Base-by-base conservation (phyloP, 1,140 invertebrate genomes). In the Lethocerus indicus region DNA sequence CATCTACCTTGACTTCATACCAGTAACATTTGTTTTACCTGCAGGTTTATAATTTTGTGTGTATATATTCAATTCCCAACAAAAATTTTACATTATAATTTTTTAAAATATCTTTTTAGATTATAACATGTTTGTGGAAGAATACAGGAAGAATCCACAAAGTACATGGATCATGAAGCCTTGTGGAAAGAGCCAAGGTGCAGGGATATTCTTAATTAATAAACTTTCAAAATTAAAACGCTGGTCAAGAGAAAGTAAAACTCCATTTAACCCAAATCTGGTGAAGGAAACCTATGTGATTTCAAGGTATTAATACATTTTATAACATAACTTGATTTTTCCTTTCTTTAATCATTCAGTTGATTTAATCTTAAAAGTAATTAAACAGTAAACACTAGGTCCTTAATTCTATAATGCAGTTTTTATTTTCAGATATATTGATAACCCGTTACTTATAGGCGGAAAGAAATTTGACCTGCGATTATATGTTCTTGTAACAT, bases 101-200 rank as follows among this genome's bases (percentile, higher is more conserved):
- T 16, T 9, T 29, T 49, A 12, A 18, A 40, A 37, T 24, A 49
- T 18, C 9, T 46, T 40, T 41, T 29, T 43, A 67, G 83, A 95
- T 65, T 94, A 94, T 60, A 93, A 93, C 61, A 82, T 93, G 76
- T 94, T 95, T 67, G 87, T 92, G 0, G 88, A 95, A 62, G 90
- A 95, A 61, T 95, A 94, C 63, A 65, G 81, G 39, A 91, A 89
- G 63, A 85, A 83, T 49, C 89, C 89, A 0, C 79, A 87, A 55
- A 88, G 84, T 50, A 93, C 89, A 0, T 96, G 90, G 90, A 96
- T 96, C 49, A 93, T 96, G 86, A 96, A 95, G 63, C 92, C 92
- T 0, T 91, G 87, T 62, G 90, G 88, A 20, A 84, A 88, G 63
- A 90, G 85, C 13, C 87, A 90, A 64, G 85, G 84, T 0, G 76